Evolutionary conservation across 2,113 vertebrate species (phyloP).

Genomic region (zebrafish (Danio rerio)): DNA sequence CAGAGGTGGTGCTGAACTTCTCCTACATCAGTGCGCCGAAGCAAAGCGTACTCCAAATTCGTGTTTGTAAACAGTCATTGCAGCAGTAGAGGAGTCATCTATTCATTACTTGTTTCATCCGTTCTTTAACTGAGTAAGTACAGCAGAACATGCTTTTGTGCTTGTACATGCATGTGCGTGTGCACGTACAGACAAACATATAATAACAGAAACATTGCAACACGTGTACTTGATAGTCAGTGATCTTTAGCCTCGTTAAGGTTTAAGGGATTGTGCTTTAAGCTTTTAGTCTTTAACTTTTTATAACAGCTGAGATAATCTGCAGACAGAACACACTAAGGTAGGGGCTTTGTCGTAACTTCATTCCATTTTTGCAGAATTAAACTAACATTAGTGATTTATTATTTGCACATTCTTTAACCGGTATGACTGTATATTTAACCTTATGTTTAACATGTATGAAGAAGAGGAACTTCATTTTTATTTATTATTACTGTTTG

Average conservation of each 20-base stretch:
- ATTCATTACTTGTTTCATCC: not conserved
- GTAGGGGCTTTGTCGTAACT: not conserved
- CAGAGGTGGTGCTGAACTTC: not conserved
- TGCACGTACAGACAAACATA: not conserved
- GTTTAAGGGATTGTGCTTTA: constrained; percentile 13
- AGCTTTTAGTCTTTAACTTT: not conserved
- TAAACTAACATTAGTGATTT: not conserved
- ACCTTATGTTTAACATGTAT: too few species aligned
- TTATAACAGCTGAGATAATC: not conserved
- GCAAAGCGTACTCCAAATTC: not conserved
- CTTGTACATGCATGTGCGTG: not conserved
- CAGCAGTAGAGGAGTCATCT: not conserved
- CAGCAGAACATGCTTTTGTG: not conserved
- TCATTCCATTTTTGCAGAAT: not conserved
- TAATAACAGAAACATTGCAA: not conserved
- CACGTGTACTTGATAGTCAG: not conserved
- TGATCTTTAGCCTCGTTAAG: constrained; percentile 18
- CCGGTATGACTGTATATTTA: not conserved
- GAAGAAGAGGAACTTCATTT: too few species aligned
- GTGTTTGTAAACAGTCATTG: not conserved
- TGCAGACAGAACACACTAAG: not conserved
- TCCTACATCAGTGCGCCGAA: too few species aligned
- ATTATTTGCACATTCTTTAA: not conserved
- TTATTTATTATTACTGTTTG: too few species aligned
- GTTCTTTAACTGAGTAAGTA: not conserved